phyloP scores from a whole-genome alignment of 2,888 invertebrate genomes.

The Pyrrhosoma nymphula region DNA sequence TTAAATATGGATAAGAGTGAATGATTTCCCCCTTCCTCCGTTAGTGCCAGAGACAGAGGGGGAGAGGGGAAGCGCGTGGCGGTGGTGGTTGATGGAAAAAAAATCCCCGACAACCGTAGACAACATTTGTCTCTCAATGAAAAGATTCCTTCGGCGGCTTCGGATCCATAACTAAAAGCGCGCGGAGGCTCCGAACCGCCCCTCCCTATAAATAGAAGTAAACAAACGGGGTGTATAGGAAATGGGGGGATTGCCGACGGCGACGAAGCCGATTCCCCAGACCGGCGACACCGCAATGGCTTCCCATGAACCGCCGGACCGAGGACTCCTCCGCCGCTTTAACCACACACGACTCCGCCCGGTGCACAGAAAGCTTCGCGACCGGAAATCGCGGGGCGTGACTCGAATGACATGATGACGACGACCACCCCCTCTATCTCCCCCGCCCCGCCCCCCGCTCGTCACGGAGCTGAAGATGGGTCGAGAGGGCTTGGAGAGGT shows the following conservation, averaged over 20 bases:
- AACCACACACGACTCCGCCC: not conserved
- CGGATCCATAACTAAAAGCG: not conserved
- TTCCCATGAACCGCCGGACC: not conserved
- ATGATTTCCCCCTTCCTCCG: not conserved
- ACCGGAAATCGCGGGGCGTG: slow-evolving; percentile 43
- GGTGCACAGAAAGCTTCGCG: not conserved
- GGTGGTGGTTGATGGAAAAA: not conserved
- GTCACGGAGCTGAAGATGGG: not conserved
- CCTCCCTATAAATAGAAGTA: slow-evolving; percentile 33
- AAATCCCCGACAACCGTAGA: not conserved
- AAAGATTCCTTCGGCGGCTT: not conserved
- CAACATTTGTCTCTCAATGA: not conserved
- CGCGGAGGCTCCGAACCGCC: not conserved
- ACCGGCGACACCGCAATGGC: slow-evolving; percentile 3
- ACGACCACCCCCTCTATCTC: not conserved
- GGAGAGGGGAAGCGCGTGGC: not conserved
- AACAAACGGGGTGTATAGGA: not conserved
- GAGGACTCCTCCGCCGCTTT: not conserved
- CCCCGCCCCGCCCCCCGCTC: not conserved
- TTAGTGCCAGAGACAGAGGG: not conserved
- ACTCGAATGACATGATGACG: slow-evolving; percentile 23
- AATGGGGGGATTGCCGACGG: not conserved
- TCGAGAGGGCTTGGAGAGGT: not conserved
- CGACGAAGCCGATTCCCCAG: not conserved
- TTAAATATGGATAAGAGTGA: not conserved